These are phyloP conservation scores for Mirounga angustirostris DNA, from an alignment of 2,113 vertebrate genomes.

Conservation along the genomic window DNA sequence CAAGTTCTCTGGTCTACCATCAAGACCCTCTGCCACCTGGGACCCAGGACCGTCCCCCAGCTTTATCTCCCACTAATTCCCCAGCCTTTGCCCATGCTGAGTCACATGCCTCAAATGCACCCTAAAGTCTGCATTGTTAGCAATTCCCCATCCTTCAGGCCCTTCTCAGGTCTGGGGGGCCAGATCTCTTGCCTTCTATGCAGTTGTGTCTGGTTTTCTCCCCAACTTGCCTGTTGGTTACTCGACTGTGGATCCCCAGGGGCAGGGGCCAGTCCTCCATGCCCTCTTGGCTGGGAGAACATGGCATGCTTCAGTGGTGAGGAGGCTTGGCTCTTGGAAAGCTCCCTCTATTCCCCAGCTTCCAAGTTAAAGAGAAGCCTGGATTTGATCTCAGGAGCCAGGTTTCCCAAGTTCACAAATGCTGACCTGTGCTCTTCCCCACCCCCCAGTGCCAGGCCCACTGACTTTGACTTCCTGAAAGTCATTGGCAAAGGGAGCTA, in stretches of 20 bases:
- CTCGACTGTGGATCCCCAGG: not conserved
- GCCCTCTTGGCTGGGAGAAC: not conserved
- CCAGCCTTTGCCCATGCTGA: not conserved
- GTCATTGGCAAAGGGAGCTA: constrained; percentile 92
- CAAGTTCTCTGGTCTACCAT: not conserved
- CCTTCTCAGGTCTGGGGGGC: not conserved
- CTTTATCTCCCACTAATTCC: not conserved
- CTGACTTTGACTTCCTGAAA: constrained; percentile 92
- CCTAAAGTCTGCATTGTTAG: not conserved
- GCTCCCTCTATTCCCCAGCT: not conserved
- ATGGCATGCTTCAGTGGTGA: not conserved
- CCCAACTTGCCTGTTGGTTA: not conserved
- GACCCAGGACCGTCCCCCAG: not conserved
- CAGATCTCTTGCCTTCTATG: not conserved
- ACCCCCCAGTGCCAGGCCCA: constrained; percentile 89
- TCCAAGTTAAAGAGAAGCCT: not conserved
- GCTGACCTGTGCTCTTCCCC: not conserved
- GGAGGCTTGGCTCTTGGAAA: not conserved
- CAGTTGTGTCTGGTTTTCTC: not conserved
- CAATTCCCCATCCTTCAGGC: not conserved
- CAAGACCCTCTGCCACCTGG: not conserved
- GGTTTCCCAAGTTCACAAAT: not conserved
- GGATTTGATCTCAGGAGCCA: not conserved
- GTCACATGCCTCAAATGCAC: not conserved
- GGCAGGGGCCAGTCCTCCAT: not conserved